phyloP scores from a whole-genome alignment of 2,888 invertebrate genomes.

The Exephanes ischioxanthus region DNA sequence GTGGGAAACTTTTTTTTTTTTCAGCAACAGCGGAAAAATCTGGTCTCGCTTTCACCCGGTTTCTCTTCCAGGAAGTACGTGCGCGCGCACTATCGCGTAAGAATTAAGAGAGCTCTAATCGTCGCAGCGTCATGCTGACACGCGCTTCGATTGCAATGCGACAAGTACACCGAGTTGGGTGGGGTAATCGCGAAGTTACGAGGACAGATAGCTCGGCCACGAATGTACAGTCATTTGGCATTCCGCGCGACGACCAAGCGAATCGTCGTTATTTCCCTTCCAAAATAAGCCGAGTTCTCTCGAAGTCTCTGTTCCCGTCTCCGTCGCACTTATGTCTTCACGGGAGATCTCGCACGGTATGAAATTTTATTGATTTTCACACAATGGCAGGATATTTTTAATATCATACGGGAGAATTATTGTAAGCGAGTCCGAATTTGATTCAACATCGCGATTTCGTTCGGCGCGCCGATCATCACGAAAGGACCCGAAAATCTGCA shows the following conservation, averaged over 20 bases:
- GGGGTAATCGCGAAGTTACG: constrained; percentile 58
- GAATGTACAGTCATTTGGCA: constrained; percentile 32
- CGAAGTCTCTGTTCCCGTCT: background rate
- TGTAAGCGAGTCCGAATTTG: background rate
- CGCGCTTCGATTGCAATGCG: constrained; percentile 62
- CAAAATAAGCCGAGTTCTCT: constrained; percentile 2
- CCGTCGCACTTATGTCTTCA: background rate
- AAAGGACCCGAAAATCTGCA: too few species aligned
- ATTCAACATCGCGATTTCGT: background rate
- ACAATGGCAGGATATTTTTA: background rate
- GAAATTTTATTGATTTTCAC: background rate
- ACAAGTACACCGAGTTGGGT: constrained; percentile 47
- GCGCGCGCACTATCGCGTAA: constrained; percentile 17
- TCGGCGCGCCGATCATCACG: background rate
- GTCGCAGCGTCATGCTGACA: constrained; percentile 21
- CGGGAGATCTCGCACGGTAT: too few species aligned
- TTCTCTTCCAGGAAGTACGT: constrained; percentile 13
- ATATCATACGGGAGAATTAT: background rate
- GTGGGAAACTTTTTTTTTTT: constrained; percentile 52
- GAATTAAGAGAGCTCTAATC: constrained; percentile 43
- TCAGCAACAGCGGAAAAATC: background rate
- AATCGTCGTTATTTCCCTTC: constrained; percentile 24
- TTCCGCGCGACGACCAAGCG: constrained; percentile 29
- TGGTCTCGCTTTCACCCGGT: constrained; percentile 7
- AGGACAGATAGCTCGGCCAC: constrained; percentile 50